Conservation (phyloP, 2,113 vertebrate genomes). For the Dermatemys mawii region DNA sequence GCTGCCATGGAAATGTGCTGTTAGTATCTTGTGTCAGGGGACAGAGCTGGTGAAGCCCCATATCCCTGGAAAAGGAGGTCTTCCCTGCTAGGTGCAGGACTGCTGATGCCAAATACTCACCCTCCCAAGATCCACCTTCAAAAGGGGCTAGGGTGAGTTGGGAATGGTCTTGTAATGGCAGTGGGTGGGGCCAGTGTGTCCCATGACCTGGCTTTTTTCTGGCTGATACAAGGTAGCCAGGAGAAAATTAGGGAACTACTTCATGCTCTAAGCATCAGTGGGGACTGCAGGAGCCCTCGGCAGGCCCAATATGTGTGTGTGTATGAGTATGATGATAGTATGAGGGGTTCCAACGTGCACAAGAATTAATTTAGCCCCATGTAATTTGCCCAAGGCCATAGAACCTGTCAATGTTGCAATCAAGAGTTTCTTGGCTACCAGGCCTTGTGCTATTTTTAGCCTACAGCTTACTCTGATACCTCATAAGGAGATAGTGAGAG, state of each 20-base stretch:
- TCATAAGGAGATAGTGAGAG: slow-evolving; percentile 20
- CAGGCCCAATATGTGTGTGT: background rate
- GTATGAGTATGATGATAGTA: background rate
- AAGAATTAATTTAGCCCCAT: background rate
- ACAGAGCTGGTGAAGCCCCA: background rate
- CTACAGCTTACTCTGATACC: background rate
- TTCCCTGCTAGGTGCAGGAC: background rate
- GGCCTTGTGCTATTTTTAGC: background rate
- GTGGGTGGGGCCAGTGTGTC: background rate
- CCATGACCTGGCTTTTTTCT: background rate
- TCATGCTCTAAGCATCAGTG: background rate
- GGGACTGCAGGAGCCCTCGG: background rate
- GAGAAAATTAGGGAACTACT: background rate
- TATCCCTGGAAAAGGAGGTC: background rate
- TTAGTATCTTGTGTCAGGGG: background rate
- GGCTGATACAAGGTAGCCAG: background rate
- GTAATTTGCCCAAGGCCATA: background rate
- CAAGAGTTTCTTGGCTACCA: background rate
- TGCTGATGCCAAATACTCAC: background rate
- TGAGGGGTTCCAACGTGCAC: background rate
- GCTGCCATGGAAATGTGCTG: background rate
- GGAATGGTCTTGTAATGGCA: background rate
- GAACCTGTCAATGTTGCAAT: background rate
- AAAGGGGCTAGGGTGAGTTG: background rate
- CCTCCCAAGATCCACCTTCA: background rate